Percentiles rank a stretch among this genome's conserved stretches.
phyloP scores from a whole-genome alignment of 2,888 invertebrate genomes.

The Dolomedes plantarius region DNA sequence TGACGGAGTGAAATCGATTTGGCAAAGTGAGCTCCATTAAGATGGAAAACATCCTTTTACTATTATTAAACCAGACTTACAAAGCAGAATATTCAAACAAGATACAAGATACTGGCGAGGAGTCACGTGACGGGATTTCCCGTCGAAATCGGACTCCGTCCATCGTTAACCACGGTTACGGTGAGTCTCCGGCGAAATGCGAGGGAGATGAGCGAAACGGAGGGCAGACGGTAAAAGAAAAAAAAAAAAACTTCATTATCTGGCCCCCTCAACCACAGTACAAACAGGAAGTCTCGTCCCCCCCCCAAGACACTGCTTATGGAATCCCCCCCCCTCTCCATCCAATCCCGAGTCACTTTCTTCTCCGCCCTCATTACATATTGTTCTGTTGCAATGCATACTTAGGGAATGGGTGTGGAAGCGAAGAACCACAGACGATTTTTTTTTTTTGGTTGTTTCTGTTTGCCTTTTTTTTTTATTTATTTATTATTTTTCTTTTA shows the following conservation, averaged over 20 bases:
- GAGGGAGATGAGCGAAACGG: too few species aligned
- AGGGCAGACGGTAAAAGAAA: too few species aligned
- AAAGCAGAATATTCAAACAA: too few species aligned
- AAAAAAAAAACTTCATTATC: constrained; percentile 23
- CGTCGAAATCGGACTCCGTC: not conserved
- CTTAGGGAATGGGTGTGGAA: constrained; percentile 25
- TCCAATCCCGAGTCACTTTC: not conserved
- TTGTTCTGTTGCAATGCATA: constrained; percentile 17
- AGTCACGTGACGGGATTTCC: not conserved
- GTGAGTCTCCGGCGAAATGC: too few species aligned
- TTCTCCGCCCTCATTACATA: constrained; percentile 21
- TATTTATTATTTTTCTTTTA: not conserved
- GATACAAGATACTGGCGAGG: too few species aligned
- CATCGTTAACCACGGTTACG: not conserved
- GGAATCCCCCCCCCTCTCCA: not conserved
- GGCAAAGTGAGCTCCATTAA: too few species aligned
- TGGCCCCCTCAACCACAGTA: constrained; percentile 8
- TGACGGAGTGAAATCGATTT: too few species aligned
- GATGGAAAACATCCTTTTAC: too few species aligned
- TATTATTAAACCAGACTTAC: too few species aligned
- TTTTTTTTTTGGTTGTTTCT: too few species aligned
- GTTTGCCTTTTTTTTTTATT: not conserved
- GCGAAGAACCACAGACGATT: not conserved
- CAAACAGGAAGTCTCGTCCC: constrained; percentile 26
- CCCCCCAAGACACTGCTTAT: constrained; percentile 6